Base-by-base conservation (phyloP, 2,113 vertebrate genomes). In the Thalassoma bifasciatum region DNA sequence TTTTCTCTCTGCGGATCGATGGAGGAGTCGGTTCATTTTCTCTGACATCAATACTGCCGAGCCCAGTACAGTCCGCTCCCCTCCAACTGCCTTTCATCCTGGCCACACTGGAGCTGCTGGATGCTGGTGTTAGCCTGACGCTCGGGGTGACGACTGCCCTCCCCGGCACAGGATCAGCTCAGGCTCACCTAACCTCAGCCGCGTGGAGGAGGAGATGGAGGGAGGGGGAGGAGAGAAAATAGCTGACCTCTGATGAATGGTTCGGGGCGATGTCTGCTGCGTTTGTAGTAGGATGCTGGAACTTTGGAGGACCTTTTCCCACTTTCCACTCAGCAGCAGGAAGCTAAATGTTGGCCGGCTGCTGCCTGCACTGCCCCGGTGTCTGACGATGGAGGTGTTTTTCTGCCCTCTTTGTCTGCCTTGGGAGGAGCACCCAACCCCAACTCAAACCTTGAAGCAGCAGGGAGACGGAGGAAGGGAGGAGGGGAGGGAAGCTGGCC, bases 1-100 rank as follows among this genome's bases (percentile, higher is more conserved):
- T 92, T 91, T 92, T 90, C 85, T 73, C 83, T 84, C 78, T 40
- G 85, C 36, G 30, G 89, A 94, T 94, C 93, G 84, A 95, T 94
- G 88, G 79, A 66, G 78, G 80, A 90, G 88, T 84, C 82, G 66
- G 87, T 88, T 91, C 85, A 91, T 93, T 94, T 93, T 92, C 91
- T 91, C 83, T 74, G 17, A 91, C 90, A 90, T 94, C 93, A 89
- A 94, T 94, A 93, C 82, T 47, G 73, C 11, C 19, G 78, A 78
- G 66, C 71, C 24, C 72, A 19, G 87, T 84, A 84, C 76, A 85
- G 91, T 86, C 86, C 81, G 66, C 83, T 88, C 81, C 74, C 79
- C 85, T 91, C 85, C 83, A 81, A 84, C 85, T 67, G 60, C 74
- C 71, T 89, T 89, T 87, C 78, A 89, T 91, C 86, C 75, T 26